Conservation (phyloP, 2,888 invertebrate genomes). For the Mythimna impura region DNA sequence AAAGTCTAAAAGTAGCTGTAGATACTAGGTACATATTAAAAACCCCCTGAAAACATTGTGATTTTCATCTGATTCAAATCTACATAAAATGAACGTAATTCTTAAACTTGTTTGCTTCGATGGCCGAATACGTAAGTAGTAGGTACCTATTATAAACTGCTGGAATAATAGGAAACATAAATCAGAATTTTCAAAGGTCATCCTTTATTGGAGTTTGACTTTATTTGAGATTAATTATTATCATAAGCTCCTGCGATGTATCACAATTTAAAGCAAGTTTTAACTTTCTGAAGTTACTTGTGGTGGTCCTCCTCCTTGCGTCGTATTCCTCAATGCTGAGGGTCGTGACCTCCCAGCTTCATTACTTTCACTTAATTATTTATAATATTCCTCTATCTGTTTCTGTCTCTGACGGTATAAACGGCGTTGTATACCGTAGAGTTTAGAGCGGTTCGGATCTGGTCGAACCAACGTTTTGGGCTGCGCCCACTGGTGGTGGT, state of each 20-base stretch:
- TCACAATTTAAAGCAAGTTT: not conserved
- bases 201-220: not conserved
- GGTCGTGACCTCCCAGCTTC: no score
- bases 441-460: no score
- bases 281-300: no score
- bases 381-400: no score
- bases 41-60: constrained; percentile 6
- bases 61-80: constrained; percentile 16
- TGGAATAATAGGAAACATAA: constrained; percentile 13
- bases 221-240: not conserved
- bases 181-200: constrained; percentile 23
- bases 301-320: no score
- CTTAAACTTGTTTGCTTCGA: constrained; percentile 11
- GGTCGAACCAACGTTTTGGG: no score
- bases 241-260: not conserved
- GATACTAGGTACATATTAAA: constrained; percentile 10
- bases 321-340: no score
- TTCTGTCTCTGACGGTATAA: no score
- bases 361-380: no score
- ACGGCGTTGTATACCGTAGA: no score
- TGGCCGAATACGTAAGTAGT: constrained; percentile 9
- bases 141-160: not conserved
- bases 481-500: no score
- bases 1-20: constrained; percentile 32
- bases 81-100: constrained; percentile 27